phyloP scores from a whole-genome alignment of 2,888 invertebrate genomes.

The Ophion ventricosus region DNA sequence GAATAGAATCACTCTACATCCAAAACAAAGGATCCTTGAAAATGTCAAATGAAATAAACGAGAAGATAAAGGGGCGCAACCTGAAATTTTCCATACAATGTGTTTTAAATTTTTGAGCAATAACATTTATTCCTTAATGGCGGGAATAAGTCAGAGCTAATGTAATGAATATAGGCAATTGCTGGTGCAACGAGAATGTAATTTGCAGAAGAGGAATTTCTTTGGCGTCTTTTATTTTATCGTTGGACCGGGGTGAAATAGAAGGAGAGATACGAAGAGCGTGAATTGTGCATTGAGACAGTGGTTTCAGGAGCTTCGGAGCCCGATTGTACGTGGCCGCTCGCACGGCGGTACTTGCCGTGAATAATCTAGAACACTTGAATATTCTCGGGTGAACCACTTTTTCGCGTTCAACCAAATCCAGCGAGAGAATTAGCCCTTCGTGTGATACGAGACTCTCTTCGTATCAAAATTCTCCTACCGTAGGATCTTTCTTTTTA shows the following conservation, averaged over 20 bases:
- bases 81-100: neutral
- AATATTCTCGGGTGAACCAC: constrained; percentile 56
- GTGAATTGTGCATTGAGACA: constrained; percentile 30
- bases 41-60: neutral
- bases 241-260: constrained; percentile 6
- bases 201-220: constrained; percentile 24
- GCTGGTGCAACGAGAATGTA: constrained; percentile 21
- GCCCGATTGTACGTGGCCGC: constrained; percentile 29
- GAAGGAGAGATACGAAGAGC: constrained; percentile 2
- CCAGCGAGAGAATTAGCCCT: constrained; percentile 55
- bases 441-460: constrained; percentile 38
- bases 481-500: constrained; percentile 51
- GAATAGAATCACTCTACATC: neutral
- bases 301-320: constrained; percentile 42
- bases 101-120: constrained; percentile 9
- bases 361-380: constrained; percentile 63
- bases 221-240: constrained; percentile 44
- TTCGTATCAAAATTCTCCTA: constrained; percentile 21
- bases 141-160: neutral
- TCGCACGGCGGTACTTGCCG: constrained; percentile 49
- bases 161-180: neutral
- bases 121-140: constrained; percentile 25
- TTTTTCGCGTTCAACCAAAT: constrained; percentile 46
- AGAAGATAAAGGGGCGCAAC: neutral
- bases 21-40: neutral